Percentiles rank a stretch among this genome's conserved stretches.
Conservation (phyloP, 2,888 invertebrate species). For the Epinotia ramella region DNA sequence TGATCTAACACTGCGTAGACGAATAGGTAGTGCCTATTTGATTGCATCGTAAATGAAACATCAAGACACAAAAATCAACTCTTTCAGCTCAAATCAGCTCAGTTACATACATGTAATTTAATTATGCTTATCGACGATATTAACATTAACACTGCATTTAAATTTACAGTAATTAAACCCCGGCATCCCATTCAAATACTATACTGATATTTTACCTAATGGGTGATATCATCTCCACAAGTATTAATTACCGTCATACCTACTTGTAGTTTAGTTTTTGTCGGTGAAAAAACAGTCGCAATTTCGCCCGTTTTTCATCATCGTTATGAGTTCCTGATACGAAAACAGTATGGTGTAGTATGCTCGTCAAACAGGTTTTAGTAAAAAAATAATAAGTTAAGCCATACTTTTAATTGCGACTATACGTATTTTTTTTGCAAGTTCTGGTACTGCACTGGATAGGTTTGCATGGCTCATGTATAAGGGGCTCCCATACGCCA, state of each 20-base stretch:
- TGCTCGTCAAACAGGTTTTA: background rate
- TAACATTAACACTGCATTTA: background rate
- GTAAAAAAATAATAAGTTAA: too few relatives aligned
- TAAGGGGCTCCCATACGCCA: too few relatives aligned
- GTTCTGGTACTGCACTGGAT: too few relatives aligned
- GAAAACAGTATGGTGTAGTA: background rate
- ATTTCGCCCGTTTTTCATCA: background rate
- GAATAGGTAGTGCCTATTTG: background rate
- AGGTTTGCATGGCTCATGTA: too few relatives aligned
- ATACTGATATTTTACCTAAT: background rate
- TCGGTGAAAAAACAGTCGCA: background rate
- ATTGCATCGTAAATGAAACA: background rate
- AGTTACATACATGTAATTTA: background rate
- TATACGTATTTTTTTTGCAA: too few relatives aligned
- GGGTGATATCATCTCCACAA: background rate
- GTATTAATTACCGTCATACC: background rate
- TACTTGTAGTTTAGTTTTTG: background rate
- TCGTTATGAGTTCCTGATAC: background rate
- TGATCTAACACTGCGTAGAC: background rate
- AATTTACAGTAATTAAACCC: background rate
- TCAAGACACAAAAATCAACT: background rate
- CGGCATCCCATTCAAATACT: constrained; percentile 2
- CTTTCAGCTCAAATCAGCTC: too few relatives aligned
- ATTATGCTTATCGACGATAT: background rate
- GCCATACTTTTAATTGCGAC: too few relatives aligned